These are phyloP conservation scores for Megaleporinus macrocephalus DNA, from an alignment of 2,113 vertebrate genomes.

Conservation along the genomic window DNA sequence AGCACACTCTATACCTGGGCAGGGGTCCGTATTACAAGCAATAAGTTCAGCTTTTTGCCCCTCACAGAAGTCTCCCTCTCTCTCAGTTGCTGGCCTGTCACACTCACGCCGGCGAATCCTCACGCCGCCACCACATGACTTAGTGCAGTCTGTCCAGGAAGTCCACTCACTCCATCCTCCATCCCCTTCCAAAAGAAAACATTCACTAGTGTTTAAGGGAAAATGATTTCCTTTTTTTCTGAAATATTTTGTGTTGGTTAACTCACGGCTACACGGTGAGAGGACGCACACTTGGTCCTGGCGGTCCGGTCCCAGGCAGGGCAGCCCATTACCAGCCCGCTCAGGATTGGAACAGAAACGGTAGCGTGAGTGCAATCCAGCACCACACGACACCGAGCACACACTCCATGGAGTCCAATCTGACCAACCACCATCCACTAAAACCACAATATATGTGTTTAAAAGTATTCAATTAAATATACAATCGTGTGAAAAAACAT, in stretches of 20 bases:
- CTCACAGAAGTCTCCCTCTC: slow-evolving; percentile 84
- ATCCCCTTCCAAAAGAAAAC: slow-evolving; percentile 67
- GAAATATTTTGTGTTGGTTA: background rate
- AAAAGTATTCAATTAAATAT: too few relatives aligned
- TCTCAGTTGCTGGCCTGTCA: slow-evolving; percentile 76
- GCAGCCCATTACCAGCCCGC: slow-evolving; percentile 63
- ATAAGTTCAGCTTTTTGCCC: slow-evolving; percentile 76
- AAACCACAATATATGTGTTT: background rate
- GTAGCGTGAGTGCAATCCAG: slow-evolving; percentile 78
- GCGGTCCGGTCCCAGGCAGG: slow-evolving; percentile 65
- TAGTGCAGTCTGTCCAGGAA: slow-evolving; percentile 82
- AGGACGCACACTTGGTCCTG: slow-evolving; percentile 77
- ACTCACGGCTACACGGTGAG: slow-evolving; percentile 75
- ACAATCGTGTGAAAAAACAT: too few relatives aligned
- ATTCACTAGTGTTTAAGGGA: too few relatives aligned
- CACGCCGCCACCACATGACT: slow-evolving; percentile 87
- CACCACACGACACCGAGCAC: slow-evolving; percentile 82
- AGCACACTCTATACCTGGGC: slow-evolving; percentile 74
- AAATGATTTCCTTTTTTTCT: too few relatives aligned
- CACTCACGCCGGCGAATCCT: slow-evolving; percentile 77
- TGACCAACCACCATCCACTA: slow-evolving; percentile 82
- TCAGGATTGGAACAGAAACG: slow-evolving; percentile 80
- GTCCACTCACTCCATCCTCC: slow-evolving; percentile 86
- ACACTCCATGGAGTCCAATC: slow-evolving; percentile 86
- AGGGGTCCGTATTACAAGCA: slow-evolving; percentile 76